These are phyloP conservation scores for Microctonus hyperodae DNA, from an alignment of 2,888 invertebrate genomes.

Conservation along the genomic window DNA sequence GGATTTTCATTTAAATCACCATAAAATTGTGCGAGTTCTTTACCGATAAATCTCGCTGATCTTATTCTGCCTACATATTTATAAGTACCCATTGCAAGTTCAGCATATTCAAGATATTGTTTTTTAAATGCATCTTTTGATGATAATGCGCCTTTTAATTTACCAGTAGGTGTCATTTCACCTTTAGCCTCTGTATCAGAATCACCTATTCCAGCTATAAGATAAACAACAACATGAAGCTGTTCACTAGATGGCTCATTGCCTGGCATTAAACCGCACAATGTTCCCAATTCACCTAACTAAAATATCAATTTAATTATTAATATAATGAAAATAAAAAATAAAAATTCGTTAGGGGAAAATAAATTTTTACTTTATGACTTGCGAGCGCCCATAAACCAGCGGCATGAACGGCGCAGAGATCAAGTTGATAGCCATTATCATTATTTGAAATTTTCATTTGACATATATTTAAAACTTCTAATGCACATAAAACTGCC, in stretches of 20 bases:
- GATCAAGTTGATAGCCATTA: constrained; percentile 68
- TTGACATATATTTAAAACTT: constrained; percentile 85
- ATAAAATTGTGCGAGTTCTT: constrained; percentile 90
- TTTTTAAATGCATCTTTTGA: constrained; percentile 89
- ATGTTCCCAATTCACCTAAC: constrained; percentile 83
- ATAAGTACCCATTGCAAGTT: constrained; percentile 94
- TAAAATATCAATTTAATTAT: constrained; percentile 57
- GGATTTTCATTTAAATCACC: constrained; percentile 84
- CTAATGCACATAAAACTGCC: constrained; percentile 90
- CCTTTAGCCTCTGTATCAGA: constrained; percentile 63
- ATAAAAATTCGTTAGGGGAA: not conserved
- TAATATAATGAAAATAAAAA: not conserved
- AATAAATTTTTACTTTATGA: constrained; percentile 71
- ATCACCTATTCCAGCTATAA: constrained; percentile 92
- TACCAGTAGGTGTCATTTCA: constrained; percentile 69
- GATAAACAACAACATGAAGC: constrained; percentile 86
- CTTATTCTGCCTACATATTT: constrained; percentile 85
- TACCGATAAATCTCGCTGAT: constrained; percentile 87
- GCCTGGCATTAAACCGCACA: constrained; percentile 91
- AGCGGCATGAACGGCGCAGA: constrained; percentile 85
- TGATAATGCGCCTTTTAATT: constrained; percentile 88
- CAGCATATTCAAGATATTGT: constrained; percentile 91
- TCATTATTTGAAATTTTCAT: constrained; percentile 70
- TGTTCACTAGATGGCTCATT: constrained; percentile 84
- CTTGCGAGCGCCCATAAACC: constrained; percentile 88